Evolutionary conservation across 2,113 vertebrate species (phyloP), one percentile per base, ranked within the genome.

Genomic region (Talpa occidentalis): DNA sequence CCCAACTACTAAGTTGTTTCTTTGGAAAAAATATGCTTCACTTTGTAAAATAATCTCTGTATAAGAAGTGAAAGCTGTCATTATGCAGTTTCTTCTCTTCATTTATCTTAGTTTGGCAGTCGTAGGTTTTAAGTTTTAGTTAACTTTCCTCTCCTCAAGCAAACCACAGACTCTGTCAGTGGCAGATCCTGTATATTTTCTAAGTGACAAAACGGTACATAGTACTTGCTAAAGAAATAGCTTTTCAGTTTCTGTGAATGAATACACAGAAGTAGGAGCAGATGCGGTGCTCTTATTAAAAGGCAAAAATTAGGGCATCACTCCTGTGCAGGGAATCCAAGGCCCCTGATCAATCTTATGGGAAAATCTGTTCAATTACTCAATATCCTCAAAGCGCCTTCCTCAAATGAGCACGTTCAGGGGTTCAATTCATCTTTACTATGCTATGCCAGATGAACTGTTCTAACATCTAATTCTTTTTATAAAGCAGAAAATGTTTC

Each of bases 401-500:
- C 77, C 93, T 93, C 76, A 97, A 97, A 97, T 86, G 92, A 97
- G 92, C 93, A 94, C 60, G 17, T 97, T 90, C 94, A 5, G 64
- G 96, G 91, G 92, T 77, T 96, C 95, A 93, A 69, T 93, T 86
- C 86, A 92, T 97, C 96, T 96, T 94, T 83, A 91, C 72, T 56
- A 86, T 78, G 5, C 69, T 76, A 64, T 80, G 81, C 80, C 44
- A 97, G 97, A 97, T 85, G 83, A 97, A 98, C 84, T 96, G 9
- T 10, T 72, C 62, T 87, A 96, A 97, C 88, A 96, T 94, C 0
- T 97, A 97, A 96, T 97, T 96, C 93, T 95, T 97, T 96, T 96
- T 94, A 97, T 98, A 98, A 96, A 97, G 96, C 97, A 94, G 97
- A 96, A 98, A 98, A 97, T 96, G 97, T 98, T 98, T 98, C 98